Conservation (phyloP, 2,797 vertebrate genomes). For the Myripristis jacobus region DNA sequence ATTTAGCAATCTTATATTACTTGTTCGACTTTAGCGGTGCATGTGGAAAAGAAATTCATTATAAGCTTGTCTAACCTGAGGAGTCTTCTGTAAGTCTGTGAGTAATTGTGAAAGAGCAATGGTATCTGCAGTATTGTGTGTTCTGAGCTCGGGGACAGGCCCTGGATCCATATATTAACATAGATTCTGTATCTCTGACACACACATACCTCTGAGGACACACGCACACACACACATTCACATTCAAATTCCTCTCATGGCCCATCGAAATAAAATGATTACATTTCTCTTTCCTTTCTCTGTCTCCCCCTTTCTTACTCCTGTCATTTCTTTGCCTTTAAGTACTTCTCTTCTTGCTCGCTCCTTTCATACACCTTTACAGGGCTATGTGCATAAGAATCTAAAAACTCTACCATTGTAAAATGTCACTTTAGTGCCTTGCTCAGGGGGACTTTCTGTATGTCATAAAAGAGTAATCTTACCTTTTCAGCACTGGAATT, state of each 20-base stretch:
- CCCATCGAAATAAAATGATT: neutral
- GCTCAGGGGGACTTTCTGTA: neutral
- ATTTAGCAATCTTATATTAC: neutral
- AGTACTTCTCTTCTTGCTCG: neutral
- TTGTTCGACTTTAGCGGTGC: neutral
- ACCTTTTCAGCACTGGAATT: too few relatives aligned
- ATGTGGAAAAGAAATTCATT: constrained; percentile 11
- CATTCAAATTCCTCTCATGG: neutral
- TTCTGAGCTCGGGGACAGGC: neutral
- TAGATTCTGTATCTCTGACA: neutral
- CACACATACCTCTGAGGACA: neutral
- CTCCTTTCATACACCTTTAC: neutral
- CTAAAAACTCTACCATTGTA: too few relatives aligned
- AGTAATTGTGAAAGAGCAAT: constrained; percentile 5
- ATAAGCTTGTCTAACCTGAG: constrained; percentile 9
- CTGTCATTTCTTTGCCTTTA: neutral
- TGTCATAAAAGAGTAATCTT: too few relatives aligned
- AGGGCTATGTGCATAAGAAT: too few relatives aligned
- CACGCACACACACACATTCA: neutral
- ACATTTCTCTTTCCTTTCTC: too few relatives aligned
- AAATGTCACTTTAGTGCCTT: too few relatives aligned
- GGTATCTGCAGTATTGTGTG: neutral
- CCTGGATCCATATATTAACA: neutral
- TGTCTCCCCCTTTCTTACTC: neutral
- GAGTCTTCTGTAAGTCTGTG: constrained; percentile 7